Base-by-base conservation (phyloP, 2,888 invertebrate species). In the Chrysotoxum bicinctum region DNA sequence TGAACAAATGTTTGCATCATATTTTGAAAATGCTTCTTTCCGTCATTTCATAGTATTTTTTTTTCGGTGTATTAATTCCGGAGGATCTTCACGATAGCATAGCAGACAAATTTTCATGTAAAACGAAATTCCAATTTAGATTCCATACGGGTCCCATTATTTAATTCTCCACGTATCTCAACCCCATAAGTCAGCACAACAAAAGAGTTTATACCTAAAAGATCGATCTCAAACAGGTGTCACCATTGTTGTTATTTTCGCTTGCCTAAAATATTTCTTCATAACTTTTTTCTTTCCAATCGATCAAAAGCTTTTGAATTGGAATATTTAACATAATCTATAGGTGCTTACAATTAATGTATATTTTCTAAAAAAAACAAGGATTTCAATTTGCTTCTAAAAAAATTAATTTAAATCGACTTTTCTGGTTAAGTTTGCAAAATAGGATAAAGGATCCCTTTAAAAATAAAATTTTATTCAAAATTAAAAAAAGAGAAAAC, bases 281-380 rank as follows among this genome's bases (percentile, higher is more conserved):
- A 35, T n/a, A 12, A 10, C 30, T 52, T 14, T 45, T 35, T 58
- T 37, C 35, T 75, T 54, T 54, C 54, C 54, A 73, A 76, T 64
- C 62, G 69, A 77, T 81, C 72, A 54, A 72, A 76, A 32, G 48
- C 23, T 68, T 16, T 60, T 43, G 12, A 19, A 64, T 30, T 45
- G 30, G 45, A 30, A 52, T 45, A 52, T 52, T 30, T 7, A 68
- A 77, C 35, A 78, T 73, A 77, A 85, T 85, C 85, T 77, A 81
- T 81, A 85, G 85, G 81, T 85, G 85, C 85, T 85, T 81, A 64
- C 52, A 75, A 54, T 45, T 45, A 23, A 77, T 21, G 64, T 60
- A 76, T 75, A 72, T 84, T 84, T 72, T 75, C 40, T n/a, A 66
- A 72, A 75, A 35, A 58, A 69, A 26, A 69, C 35, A 54, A 74